These are phyloP conservation scores for Pectinophora gossypiella DNA, from an alignment of 1,140 invertebrate species.

Conservation along the genomic window DNA sequence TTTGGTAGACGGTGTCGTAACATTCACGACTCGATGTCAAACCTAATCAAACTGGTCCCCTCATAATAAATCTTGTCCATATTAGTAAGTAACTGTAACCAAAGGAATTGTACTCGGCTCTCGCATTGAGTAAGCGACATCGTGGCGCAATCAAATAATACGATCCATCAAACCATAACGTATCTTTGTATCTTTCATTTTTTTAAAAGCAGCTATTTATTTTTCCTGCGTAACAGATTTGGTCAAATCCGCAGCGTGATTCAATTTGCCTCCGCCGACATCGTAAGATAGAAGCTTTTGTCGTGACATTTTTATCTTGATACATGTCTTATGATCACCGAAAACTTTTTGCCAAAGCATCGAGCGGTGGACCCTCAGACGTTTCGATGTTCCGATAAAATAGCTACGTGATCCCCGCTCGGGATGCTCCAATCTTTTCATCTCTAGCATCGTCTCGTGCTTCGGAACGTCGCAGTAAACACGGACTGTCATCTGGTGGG, in stretches of 20 bases:
- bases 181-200: no score
- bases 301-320: not conserved
- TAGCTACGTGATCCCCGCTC: conserved; percentile 58
- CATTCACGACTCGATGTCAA: conserved; percentile 31
- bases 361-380: conserved; percentile 22
- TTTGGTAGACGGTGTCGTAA: conserved; percentile 25
- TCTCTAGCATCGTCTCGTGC: conserved; percentile 34
- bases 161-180: not conserved
- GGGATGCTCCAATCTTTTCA: conserved; percentile 59
- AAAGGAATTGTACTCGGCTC: not conserved
- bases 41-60: conserved; percentile 37
- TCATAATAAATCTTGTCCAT: conserved; percentile 46
- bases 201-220: no score
- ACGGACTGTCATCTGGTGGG: conserved; percentile 48
- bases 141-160: conserved; percentile 28
- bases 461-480: conserved; percentile 42
- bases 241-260: no score
- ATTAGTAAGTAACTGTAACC: conserved; percentile 17
- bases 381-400: conserved; percentile 50
- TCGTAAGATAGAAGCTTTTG: not conserved
- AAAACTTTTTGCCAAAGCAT: conserved; percentile 7
- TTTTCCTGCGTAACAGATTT: no score
- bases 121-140: not conserved
- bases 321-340: not conserved
- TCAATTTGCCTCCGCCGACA: no score